These are phyloP conservation scores for Crotophaga sulcirostris DNA, from an alignment of 2,113 vertebrate species.

Conservation along the genomic window DNA sequence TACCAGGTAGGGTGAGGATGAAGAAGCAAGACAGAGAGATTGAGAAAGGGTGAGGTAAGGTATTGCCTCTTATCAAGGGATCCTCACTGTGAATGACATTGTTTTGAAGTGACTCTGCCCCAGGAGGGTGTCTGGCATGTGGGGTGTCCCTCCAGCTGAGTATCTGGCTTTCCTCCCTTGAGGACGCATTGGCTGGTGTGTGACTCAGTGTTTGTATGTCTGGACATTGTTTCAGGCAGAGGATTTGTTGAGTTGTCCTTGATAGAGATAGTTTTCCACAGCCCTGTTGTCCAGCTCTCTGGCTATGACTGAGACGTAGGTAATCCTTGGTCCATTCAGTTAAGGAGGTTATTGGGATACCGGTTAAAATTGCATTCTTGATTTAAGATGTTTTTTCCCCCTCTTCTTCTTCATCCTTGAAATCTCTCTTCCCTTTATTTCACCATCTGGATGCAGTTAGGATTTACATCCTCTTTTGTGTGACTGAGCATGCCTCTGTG, in stretches of 20 bases:
- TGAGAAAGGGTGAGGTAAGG: neutral
- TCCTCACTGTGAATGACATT: neutral
- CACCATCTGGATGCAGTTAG: constrained; percentile 7
- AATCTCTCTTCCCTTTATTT: neutral
- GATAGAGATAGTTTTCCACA: neutral
- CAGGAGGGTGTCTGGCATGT: neutral
- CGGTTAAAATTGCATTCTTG: neutral
- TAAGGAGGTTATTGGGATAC: neutral
- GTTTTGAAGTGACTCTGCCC: neutral
- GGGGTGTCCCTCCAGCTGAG: neutral
- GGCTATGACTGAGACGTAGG: neutral
- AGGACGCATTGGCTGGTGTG: neutral
- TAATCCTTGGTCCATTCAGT: neutral
- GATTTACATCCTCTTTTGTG: neutral
- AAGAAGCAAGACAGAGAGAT: neutral
- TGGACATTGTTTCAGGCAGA: neutral
- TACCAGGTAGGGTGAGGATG: neutral
- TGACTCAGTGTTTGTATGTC: constrained; percentile 17
- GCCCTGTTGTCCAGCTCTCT: neutral
- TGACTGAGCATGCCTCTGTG: neutral
- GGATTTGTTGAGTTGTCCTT: neutral
- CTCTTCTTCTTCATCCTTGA: neutral
- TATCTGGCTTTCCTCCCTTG: neutral
- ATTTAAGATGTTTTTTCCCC: neutral
- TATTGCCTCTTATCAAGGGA: neutral